These are phyloP conservation scores for Bactericera cockerelli DNA, from an alignment of 1,140 invertebrate genomes.

Conservation along the genomic window DNA sequence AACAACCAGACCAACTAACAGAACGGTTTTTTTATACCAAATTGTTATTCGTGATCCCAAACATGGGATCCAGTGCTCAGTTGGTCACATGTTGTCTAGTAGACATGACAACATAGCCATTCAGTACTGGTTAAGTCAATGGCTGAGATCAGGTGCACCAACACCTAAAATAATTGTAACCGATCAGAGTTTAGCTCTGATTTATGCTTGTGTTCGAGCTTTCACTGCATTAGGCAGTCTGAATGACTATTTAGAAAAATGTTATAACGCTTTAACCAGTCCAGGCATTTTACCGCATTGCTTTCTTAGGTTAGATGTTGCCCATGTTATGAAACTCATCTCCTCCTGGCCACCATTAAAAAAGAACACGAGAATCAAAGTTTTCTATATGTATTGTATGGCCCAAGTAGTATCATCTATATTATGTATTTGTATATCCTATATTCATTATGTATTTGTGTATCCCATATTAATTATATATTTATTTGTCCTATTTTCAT, in stretches of 20 bases:
- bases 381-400: neutral
- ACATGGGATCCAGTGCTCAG: neutral
- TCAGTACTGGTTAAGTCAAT: neutral
- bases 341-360: neutral
- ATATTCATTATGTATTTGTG: too few species aligned
- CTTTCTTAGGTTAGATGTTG: neutral
- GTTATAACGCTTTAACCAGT: neutral
- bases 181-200: neutral
- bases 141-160: neutral
- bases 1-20: neutral
- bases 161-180: neutral
- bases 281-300: neutral
- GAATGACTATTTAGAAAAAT: neutral
- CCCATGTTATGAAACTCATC: neutral
- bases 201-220: neutral
- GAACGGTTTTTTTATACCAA: neutral
- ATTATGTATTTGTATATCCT: too few species aligned
- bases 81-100: neutral
- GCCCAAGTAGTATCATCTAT: neutral
- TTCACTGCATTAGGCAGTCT: neutral
- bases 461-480: too few species aligned
- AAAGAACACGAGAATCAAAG: slow-evolving; percentile 1
- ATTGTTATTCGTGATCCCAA: neutral
- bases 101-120: neutral
- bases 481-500: too few species aligned